Conservation (phyloP, 2,113 vertebrate species). For the Cololabis saira region DNA sequence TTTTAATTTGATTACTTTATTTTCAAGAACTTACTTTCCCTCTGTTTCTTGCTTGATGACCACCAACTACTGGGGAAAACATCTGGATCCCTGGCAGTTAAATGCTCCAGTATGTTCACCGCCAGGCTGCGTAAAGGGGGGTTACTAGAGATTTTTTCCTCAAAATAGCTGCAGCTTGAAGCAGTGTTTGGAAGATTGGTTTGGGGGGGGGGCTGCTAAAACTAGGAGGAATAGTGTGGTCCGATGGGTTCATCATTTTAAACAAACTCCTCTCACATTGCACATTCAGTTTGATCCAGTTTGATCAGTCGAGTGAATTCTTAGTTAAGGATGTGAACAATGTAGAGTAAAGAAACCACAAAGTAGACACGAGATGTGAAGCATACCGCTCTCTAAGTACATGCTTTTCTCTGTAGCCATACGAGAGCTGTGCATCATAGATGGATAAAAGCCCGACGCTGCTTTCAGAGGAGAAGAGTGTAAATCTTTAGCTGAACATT, state of each 20-base stretch:
- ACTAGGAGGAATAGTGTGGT: neutral
- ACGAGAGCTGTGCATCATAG: conserved; percentile 31
- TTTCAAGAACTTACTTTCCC: neutral
- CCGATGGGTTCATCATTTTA: too few relatives aligned
- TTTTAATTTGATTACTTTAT: too few relatives aligned
- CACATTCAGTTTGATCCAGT: too few relatives aligned
- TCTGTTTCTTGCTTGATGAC: conserved; percentile 1
- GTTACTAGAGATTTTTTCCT: too few relatives aligned
- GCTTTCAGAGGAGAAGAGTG: conserved; percentile 31
- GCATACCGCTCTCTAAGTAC: neutral
- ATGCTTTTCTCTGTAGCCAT: conserved; percentile 16
- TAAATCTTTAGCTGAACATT: conserved; percentile 55
- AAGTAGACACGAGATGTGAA: conserved; percentile 25
- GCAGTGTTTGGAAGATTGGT: neutral
- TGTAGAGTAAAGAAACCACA: neutral
- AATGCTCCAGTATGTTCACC: neutral
- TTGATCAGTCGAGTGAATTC: neutral
- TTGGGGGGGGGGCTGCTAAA: neutral
- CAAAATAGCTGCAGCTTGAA: too few relatives aligned
- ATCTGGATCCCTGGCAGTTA: neutral
- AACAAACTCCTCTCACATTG: too few relatives aligned
- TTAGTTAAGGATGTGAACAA: neutral
- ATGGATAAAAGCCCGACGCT: conserved; percentile 47
- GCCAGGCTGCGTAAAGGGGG: too few relatives aligned
- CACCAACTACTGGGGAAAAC: neutral